Evolutionary conservation across 1,140 invertebrate species (phyloP).

Genomic region (Leptopilina clavipes): DNA sequence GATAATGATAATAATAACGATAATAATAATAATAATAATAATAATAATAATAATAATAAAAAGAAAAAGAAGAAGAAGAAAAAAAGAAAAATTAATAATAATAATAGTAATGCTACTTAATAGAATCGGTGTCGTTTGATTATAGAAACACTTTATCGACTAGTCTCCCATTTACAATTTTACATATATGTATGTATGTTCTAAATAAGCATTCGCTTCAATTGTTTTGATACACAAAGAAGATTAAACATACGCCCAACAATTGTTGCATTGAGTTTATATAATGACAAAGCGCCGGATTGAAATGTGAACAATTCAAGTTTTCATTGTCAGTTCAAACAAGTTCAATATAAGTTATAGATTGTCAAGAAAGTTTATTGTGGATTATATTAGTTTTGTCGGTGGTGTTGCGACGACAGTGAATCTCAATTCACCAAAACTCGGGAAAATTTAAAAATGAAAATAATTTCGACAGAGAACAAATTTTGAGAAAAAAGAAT

Average conservation of each 20-base stretch:
- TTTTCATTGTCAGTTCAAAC: not conserved
- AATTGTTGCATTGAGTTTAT: slow-evolving; percentile 20
- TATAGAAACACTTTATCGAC: not conserved
- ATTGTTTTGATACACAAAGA: slow-evolving; percentile 16
- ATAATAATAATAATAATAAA: too few relatives aligned
- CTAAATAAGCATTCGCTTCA: slow-evolving; percentile 14
- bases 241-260: slow-evolving; percentile 5
- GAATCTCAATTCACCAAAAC: too few relatives aligned
- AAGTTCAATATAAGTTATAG: slow-evolving; percentile 21
- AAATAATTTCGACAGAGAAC: too few relatives aligned
- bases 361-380: not conserved
- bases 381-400: not conserved
- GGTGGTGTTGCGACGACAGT: too few relatives aligned
- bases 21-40: too few relatives aligned
- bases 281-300: slow-evolving; percentile 5
- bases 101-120: not conserved
- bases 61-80: too few relatives aligned
- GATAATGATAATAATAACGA: too few relatives aligned
- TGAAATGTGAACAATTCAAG: slow-evolving; percentile 28
- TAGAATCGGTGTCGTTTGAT: not conserved
- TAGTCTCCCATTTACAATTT: not conserved
- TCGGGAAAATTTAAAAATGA: too few relatives aligned
- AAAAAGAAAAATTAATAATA: too few relatives aligned
- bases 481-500: too few relatives aligned
- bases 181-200: not conserved